Percentiles rank a stretch among this genome's conserved stretches.
These are phyloP conservation scores for Melanocharis versteri DNA, from an alignment of 2,113 vertebrate genomes.

Conservation along the genomic window DNA sequence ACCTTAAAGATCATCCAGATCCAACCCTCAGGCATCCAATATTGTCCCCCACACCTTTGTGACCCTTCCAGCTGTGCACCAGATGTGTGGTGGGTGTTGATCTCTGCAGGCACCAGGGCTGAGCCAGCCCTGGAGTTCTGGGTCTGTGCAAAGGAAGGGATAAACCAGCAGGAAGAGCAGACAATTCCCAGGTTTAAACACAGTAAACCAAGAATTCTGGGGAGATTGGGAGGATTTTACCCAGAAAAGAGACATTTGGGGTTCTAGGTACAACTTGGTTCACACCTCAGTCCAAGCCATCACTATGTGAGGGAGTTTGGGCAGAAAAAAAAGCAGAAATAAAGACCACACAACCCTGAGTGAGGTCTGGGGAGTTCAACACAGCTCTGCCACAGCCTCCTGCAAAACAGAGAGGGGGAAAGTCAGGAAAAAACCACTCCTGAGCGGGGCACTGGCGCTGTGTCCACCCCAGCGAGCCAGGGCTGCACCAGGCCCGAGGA, in stretches of 20 bases:
- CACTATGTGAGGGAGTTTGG: not conserved
- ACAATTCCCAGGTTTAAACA: not conserved
- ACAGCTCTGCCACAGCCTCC: not conserved
- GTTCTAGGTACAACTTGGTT: not conserved
- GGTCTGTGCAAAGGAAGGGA: not conserved
- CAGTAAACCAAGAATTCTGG: not conserved
- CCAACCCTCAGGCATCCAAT: not conserved
- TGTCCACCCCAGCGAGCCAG: rapidly evolving
- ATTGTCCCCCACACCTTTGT: not conserved
- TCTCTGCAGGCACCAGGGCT: not conserved
- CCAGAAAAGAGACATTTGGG: not conserved
- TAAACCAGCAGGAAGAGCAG: not conserved
- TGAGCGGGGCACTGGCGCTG: not conserved
- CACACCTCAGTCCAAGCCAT: not conserved
- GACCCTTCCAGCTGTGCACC: not conserved
- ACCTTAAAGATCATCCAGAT: not conserved
- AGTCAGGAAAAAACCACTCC: not conserved
- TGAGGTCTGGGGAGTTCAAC: not conserved
- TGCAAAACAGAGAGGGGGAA: not conserved
- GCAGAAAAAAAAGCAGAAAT: not conserved
- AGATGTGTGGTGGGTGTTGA: not conserved
- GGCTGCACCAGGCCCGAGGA: not conserved
- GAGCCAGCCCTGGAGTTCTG: not conserved
- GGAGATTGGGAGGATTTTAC: not conserved
- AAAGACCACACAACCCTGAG: not conserved